Evolutionary conservation across 2,888 invertebrate species (phyloP).

Genomic region (Drosophila fungiperda): DNA sequence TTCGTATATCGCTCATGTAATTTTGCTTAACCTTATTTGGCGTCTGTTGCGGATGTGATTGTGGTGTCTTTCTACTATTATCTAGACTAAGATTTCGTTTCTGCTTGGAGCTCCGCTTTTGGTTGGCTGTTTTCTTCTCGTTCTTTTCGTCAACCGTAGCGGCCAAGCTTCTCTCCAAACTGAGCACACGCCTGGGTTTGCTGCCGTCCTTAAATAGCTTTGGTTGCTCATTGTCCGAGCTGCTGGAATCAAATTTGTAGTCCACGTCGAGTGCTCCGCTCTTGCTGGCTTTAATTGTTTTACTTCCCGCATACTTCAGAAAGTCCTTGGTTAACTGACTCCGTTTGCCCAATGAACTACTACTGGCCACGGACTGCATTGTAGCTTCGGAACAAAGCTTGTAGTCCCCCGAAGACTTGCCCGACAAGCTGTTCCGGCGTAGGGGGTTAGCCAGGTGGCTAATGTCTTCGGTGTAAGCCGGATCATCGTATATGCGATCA

Average conservation of each 20-base stretch:
- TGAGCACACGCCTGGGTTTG: slow-evolving; percentile 78
- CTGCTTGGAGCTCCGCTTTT: slow-evolving; percentile 82
- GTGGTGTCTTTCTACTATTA: slow-evolving; percentile 62
- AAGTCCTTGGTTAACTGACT: slow-evolving; percentile 81
- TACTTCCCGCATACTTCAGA: slow-evolving; percentile 69
- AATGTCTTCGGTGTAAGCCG: slow-evolving; percentile 85
- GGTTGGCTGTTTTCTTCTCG: slow-evolving; percentile 62
- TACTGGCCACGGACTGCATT: slow-evolving; percentile 40
- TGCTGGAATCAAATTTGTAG: slow-evolving; percentile 75
- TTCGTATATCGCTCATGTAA: slow-evolving; percentile 32
- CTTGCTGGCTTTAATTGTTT: slow-evolving; percentile 57
- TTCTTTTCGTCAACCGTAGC: slow-evolving; percentile 45
- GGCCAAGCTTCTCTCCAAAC: slow-evolving; percentile 78
- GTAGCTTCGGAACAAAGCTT: slow-evolving; percentile 27
- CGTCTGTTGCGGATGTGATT: slow-evolving; percentile 24
- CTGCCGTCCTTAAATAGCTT: slow-evolving; percentile 57
- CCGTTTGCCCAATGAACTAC: slow-evolving; percentile 77
- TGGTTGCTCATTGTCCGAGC: slow-evolving; percentile 76
- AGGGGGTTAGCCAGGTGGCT: slow-evolving; percentile 84
- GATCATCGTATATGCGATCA: slow-evolving; percentile 85
- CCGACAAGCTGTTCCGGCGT: slow-evolving; percentile 71
- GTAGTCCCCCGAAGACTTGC: slow-evolving; percentile 53
- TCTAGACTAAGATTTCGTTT: slow-evolving; percentile 83
- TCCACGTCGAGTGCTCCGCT: slow-evolving; percentile 16
- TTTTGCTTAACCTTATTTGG: slow-evolving; percentile 23